These are phyloP conservation scores for Leucoraja ocellata DNA, from an alignment of 2,797 vertebrate genomes.

Conservation along the genomic window DNA sequence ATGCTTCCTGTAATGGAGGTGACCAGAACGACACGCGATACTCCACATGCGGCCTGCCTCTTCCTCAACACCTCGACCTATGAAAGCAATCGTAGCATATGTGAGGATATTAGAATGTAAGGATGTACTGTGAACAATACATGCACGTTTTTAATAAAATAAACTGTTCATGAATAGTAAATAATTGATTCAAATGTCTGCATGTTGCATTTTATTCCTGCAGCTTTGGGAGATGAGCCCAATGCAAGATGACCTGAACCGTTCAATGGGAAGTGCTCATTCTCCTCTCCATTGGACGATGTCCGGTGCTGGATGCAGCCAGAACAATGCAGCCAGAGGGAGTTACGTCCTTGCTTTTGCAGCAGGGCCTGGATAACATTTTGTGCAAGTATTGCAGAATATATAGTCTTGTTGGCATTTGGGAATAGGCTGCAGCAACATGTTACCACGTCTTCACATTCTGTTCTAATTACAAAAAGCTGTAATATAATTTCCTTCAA, in stretches of 20 bases:
- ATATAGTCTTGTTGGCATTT: not conserved
- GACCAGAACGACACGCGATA: no score
- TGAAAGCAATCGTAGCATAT: no score
- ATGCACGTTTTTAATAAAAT: not conserved
- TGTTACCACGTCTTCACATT: not conserved
- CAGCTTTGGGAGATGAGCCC: constrained; percentile 29
- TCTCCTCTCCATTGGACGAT: no score
- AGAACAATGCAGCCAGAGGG: not conserved
- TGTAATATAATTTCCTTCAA: not conserved
- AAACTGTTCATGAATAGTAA: not conserved
- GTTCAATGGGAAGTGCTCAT: not conserved
- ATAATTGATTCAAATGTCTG: not conserved
- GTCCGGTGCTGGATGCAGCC: not conserved
- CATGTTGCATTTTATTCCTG: not conserved
- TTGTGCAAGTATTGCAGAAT: not conserved
- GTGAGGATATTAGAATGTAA: no score
- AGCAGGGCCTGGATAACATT: not conserved
- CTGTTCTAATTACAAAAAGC: not conserved
- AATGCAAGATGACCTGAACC: constrained; percentile 16
- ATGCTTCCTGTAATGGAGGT: no score
- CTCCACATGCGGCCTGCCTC: no score
- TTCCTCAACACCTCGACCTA: no score
- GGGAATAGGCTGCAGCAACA: not conserved
- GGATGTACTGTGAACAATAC: no score
- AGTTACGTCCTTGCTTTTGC: not conserved